Evolutionary conservation across 2,113 vertebrate genomes (phyloP).

Genomic region (Scatophagus argus): DNA sequence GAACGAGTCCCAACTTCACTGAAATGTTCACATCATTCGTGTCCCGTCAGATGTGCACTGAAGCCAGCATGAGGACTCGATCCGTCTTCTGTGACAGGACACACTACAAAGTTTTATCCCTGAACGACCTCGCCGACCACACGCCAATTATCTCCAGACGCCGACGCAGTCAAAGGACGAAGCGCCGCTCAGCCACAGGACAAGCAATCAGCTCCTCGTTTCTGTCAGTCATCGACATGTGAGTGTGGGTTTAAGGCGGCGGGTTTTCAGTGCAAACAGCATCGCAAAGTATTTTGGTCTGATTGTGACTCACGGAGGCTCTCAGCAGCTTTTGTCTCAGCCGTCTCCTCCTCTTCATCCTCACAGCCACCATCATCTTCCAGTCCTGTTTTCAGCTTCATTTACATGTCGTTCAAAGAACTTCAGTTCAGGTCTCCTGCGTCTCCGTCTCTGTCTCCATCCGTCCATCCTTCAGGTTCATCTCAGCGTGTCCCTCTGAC

Average conservation of each 20-base stretch:
- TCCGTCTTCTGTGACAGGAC: neutral
- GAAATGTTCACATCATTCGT: too few species aligned
- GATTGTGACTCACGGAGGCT: neutral
- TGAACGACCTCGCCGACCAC: neutral
- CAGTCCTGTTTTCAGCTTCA: neutral
- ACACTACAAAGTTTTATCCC: neutral
- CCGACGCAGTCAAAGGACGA: neutral
- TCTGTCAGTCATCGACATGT: conserved; percentile 9
- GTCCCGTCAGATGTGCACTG: too few species aligned
- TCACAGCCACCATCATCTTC: neutral
- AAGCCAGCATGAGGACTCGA: neutral
- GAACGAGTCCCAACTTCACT: too few species aligned
- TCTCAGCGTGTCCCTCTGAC: neutral
- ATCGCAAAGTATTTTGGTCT: neutral
- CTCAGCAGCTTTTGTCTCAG: neutral
- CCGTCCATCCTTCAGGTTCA: neutral
- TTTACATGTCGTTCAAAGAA: neutral
- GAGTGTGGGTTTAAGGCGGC: neutral
- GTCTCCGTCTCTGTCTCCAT: neutral
- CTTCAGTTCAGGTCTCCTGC: neutral
- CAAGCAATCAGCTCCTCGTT: neutral
- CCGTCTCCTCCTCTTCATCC: neutral
- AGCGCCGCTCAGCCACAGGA: neutral
- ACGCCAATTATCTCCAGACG: conserved; percentile 21
- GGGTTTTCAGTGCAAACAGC: neutral